Conservation (phyloP, 2,888 invertebrate genomes). For the Ophion ellenae region DNA sequence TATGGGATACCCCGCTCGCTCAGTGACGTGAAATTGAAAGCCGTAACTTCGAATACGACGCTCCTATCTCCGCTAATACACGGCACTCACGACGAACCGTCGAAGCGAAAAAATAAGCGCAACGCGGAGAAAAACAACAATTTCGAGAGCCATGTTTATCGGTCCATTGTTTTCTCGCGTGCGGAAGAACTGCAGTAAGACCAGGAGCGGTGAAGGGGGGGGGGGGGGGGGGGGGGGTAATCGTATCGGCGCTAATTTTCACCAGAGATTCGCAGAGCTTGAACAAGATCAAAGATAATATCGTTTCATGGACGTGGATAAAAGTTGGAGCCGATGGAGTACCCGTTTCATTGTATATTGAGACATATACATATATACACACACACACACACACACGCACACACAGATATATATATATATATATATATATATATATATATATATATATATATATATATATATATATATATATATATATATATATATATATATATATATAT, state of each 20-base stretch:
- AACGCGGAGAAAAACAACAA: slow-evolving; percentile 20
- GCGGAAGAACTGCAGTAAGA: slow-evolving; percentile 9
- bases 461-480: too few species aligned
- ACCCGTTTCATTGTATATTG: slow-evolving; percentile 15
- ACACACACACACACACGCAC: too few species aligned
- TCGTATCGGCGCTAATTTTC: slow-evolving; percentile 51
- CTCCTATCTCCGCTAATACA: slow-evolving; percentile 22
- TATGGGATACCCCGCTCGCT: slow-evolving; percentile 9
- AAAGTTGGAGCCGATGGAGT: slow-evolving; percentile 34
- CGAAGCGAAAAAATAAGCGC: slow-evolving; percentile 23
- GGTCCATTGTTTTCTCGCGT: slow-evolving; percentile 50
- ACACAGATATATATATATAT: too few species aligned
- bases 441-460: too few species aligned
- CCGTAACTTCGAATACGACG: slow-evolving; percentile 19
- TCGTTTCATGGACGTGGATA: slow-evolving; percentile 37
- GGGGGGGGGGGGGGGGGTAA: background rate
- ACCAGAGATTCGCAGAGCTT: slow-evolving; percentile 7
- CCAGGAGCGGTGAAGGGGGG: background rate
- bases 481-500: too few species aligned
- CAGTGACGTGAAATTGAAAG: slow-evolving; percentile 14
- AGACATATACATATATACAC: background rate
- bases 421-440: too few species aligned
- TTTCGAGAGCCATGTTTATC: slow-evolving; percentile 50
- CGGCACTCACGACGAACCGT: slow-evolving; percentile 1
- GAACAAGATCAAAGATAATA: slow-evolving; percentile 45